Base-by-base conservation (phyloP, 2,888 invertebrate species). In the Protophormia terraenovae region DNA sequence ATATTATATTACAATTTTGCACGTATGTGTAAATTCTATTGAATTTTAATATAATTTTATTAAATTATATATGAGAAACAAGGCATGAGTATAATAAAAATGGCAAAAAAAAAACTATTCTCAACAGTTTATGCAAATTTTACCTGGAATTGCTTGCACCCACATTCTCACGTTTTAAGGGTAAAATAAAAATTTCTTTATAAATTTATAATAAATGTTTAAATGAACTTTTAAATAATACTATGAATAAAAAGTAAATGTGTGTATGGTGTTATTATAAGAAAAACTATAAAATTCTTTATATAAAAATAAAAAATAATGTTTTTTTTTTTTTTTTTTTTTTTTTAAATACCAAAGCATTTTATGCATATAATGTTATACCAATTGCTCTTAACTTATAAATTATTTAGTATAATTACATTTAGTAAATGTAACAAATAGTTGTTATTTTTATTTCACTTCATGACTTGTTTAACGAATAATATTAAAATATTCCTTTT, bases 11-110 rank as follows among this genome's bases (percentile, higher is more conserved):
- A 5, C 29, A 16, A 22, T 35, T 35, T 35, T 50, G 12, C 73
- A 75, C 62, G 62, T 62, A 62, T 35, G 16, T n/a, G n/a, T n/a
- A n/a, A n/a, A n/a, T n/a, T n/a, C 50, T 35, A 75, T 75, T 75
- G 35, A 62, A 50, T 35, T 32, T 19, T 50, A 35, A 69, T 69
- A 35, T 8, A 50, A 69, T 38, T 50, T n/a, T 75, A 62, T 62
- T 47, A 35, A 62, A 73, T 73, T 29, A n/a, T 35, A 29, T 14
- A 19, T 5, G 16, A 45, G 27, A 29, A 47, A 24, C 7, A 27
- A 29, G 16, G 16, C 8, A 19, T 16, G 7, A 47, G 5, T 47
- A 47, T 8, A 47, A 19, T 16, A 47, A 47, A 27, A 14, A 4
- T 24, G 27, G 14, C 7, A 67, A 50, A 3, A 50, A 50, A 66